phyloP scores from a whole-genome alignment of 2,888 invertebrate species.

The Heliothis peltigera region DNA sequence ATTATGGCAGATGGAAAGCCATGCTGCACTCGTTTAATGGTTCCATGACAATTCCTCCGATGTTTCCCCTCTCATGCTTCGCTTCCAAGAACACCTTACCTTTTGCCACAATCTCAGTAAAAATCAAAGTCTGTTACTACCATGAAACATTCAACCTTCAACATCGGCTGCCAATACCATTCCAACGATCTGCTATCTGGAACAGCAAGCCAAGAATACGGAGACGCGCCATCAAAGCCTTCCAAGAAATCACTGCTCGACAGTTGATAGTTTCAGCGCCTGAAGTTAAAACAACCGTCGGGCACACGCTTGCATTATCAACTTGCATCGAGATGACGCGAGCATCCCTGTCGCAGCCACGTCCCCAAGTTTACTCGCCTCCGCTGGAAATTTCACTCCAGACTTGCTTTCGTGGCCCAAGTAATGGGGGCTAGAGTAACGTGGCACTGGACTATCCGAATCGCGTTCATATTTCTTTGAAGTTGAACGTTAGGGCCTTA shows the following conservation, averaged over 20 bases:
- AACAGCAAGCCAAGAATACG: slow-evolving; percentile 26
- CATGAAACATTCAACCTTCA: not conserved
- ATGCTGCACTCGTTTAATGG: too few relatives aligned
- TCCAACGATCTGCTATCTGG: slow-evolving; percentile 5
- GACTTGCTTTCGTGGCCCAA: slow-evolving; percentile 77
- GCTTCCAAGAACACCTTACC: too few relatives aligned
- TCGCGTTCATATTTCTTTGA: not conserved
- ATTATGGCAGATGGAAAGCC: not conserved
- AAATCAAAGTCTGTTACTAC: not conserved
- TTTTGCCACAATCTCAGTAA: not conserved
- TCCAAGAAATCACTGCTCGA: slow-evolving; percentile 61
- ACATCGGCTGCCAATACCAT: not conserved
- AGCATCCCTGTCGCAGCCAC: slow-evolving; percentile 85
- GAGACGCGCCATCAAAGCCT: slow-evolving; percentile 47
- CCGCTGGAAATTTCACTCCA: slow-evolving; percentile 86
- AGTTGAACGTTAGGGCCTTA: not conserved
- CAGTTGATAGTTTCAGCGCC: slow-evolving; percentile 64
- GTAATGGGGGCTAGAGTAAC: slow-evolving; percentile 53
- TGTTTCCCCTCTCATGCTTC: too few relatives aligned
- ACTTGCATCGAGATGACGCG: slow-evolving; percentile 86
- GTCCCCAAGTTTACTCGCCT: slow-evolving; percentile 87
- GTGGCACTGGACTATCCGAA: not conserved
- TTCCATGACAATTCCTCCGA: too few relatives aligned
- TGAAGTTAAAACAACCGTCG: slow-evolving; percentile 71
- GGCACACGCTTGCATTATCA: slow-evolving; percentile 81